Conservation (phyloP, 1,140 invertebrate genomes). For the Drosophila tani region DNA sequence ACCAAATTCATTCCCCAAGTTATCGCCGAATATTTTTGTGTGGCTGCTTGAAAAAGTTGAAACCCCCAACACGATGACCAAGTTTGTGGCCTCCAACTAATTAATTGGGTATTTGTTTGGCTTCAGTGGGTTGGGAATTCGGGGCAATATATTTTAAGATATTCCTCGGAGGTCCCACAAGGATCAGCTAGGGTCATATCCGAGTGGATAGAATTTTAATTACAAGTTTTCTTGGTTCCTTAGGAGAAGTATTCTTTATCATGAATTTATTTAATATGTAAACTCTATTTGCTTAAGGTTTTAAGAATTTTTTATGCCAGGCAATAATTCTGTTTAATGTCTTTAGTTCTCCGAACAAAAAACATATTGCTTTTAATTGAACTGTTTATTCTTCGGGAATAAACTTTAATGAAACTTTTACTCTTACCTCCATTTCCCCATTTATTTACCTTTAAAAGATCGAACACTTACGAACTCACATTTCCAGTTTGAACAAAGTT, state of each 20-base stretch:
- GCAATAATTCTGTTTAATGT: too few species aligned
- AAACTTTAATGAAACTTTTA: conserved; percentile 15
- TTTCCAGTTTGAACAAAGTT: conserved; percentile 28
- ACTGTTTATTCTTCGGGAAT: neutral
- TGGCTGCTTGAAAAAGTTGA: conserved; percentile 17
- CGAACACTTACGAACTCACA: conserved; percentile 34
- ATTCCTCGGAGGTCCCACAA: conserved; percentile 2
- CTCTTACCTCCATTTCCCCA: neutral
- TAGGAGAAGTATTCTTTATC: neutral
- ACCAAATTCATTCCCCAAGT: conserved; percentile 37
- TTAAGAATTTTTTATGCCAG: neutral
- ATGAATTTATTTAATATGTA: neutral
- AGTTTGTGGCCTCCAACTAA: conserved; percentile 43
- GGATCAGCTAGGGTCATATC: conserved; percentile 15
- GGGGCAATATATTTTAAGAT: conserved; percentile 15
- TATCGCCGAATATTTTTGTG: conserved; percentile 31
- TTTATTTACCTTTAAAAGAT: conserved; percentile 26
- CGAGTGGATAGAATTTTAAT: conserved; percentile 16
- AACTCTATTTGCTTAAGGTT: too few species aligned
- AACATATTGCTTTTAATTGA: conserved; percentile 2
- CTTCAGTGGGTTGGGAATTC: conserved; percentile 5
- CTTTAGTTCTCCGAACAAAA: neutral
- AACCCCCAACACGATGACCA: conserved; percentile 30
- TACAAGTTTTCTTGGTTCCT: conserved; percentile 1
- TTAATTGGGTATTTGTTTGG: conserved; percentile 48